phyloP scores from a whole-genome alignment of 2,113 vertebrate species.

The Megaptera novaeangliae region DNA sequence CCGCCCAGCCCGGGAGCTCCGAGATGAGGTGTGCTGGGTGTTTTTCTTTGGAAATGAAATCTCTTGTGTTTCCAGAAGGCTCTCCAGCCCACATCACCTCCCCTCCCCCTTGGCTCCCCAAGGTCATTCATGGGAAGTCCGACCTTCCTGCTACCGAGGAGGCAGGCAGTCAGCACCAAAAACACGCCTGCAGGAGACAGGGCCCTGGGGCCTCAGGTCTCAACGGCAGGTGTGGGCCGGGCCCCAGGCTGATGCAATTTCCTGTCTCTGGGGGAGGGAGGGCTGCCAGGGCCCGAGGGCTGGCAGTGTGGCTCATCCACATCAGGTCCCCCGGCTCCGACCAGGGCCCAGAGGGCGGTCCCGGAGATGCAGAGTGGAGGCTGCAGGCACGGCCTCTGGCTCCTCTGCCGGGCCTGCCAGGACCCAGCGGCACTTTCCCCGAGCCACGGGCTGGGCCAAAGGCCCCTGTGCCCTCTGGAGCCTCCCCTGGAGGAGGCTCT shows the following conservation, averaged over 20 bases:
- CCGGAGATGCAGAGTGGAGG: accelerated
- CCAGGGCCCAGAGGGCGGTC: accelerated
- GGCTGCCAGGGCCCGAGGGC: neutral
- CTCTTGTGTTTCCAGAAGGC: neutral
- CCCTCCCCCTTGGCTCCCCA: neutral
- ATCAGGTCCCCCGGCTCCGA: neutral
- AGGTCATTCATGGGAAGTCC: accelerated
- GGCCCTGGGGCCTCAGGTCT: accelerated
- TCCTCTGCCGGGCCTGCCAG: neutral
- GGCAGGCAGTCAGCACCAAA: accelerated
- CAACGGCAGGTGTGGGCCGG: accelerated
- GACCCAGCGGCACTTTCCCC: accelerated
- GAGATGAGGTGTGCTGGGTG: accelerated
- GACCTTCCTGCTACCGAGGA: neutral
- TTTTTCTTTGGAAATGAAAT: neutral
- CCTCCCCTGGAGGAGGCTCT: neutral
- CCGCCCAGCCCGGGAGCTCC: accelerated
- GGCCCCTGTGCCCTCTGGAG: neutral
- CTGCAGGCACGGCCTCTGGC: neutral
- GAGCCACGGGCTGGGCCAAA: accelerated
- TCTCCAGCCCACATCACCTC: neutral
- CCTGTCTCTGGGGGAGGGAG: accelerated
- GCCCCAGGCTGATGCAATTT: neutral
- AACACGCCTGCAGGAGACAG: accelerated
- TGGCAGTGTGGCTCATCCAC: accelerated